Base-by-base conservation (phyloP, 2,888 invertebrate species). In the Brassicogethes aeneus region DNA sequence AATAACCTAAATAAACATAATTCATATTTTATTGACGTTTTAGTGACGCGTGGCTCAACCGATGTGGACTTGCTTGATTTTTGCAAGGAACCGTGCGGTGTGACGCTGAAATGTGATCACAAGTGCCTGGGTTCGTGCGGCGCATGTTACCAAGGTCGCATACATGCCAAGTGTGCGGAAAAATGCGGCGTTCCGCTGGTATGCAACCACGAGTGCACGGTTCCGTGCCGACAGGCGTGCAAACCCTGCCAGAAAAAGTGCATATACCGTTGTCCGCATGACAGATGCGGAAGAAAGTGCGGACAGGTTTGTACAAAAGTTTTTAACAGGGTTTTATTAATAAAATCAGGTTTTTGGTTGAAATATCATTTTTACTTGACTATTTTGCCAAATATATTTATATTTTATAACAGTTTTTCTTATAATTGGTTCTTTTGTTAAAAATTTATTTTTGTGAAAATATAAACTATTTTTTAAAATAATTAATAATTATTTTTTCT, bases 201-300 rank as follows among this genome's bases (percentile, higher is more conserved):
- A 35, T 82, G 83, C 59, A 77, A 78, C 17, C 82, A 82, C 57
- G 62, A 69, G 73, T 79, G 79, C 52, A 56, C 61, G 16, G 70
- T 72, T 39, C 73, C 74, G 0, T 79, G 79, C 53, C 70, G 73
- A 37, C 66, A 72, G 51, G 61, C 70, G 34, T 79, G 79, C 47
- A 75, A 73, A 37, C 77, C 79, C 2, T 79, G 79, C 60, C 62
- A 59, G 16, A 61, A 61, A 45, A 56, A 48, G 1, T 78, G 78
- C 49, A 64, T 64, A 42, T 69, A 71, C 15, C 56, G 57, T 34
- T 80, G 79, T 52, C 43, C 44, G 14, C 79, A 79, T 53, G 74
- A 71, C n/a, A 61, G 57, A 15, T 79, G 79, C 55, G 57, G 52
- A 1, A 63, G 57, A 37, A 52, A 50, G 32, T 73, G 73, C 55